Conservation (phyloP, 2,888 invertebrate genomes). For the Trypoxylon attenuatum region DNA sequence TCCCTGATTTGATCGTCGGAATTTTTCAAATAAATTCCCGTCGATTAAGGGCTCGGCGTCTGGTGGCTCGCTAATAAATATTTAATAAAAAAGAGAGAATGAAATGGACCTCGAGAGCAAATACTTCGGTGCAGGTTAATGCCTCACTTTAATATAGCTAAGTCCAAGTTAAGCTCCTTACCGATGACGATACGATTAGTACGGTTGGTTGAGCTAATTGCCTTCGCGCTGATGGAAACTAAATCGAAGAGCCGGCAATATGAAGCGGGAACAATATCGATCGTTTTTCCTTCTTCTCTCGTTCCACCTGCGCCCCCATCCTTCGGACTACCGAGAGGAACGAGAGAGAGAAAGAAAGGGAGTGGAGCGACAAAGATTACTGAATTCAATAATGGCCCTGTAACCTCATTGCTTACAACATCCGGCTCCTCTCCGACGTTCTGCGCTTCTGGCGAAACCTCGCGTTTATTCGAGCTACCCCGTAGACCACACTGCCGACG, state of each 20-base stretch:
- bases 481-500: slow-evolving; percentile 3
- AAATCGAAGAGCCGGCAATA: slow-evolving; percentile 54
- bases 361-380: slow-evolving; percentile 32
- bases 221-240: slow-evolving; percentile 52
- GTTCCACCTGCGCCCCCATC: too few relatives aligned
- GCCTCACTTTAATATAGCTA: slow-evolving; percentile 55
- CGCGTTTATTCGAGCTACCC: background rate
- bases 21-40: background rate
- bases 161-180: slow-evolving; percentile 58
- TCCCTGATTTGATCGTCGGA: too few relatives aligned
- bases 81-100: slow-evolving; percentile 30
- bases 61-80: slow-evolving; percentile 28
- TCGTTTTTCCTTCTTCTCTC: slow-evolving; percentile 31
- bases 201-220: slow-evolving; percentile 57
- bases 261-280: slow-evolving; percentile 53
- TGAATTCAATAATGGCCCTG: slow-evolving; percentile 31
- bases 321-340: too few relatives aligned
- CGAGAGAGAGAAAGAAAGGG: too few relatives aligned
- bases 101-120: slow-evolving; percentile 27
- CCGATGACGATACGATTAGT: slow-evolving; percentile 57
- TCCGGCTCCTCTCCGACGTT: too few relatives aligned
- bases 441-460: too few relatives aligned
- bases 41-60: background rate
- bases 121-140: slow-evolving; percentile 44
- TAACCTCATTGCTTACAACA: slow-evolving; percentile 23